Base-by-base conservation (phyloP, 2,113 vertebrate genomes). In the Chinchilla lanigera region DNA sequence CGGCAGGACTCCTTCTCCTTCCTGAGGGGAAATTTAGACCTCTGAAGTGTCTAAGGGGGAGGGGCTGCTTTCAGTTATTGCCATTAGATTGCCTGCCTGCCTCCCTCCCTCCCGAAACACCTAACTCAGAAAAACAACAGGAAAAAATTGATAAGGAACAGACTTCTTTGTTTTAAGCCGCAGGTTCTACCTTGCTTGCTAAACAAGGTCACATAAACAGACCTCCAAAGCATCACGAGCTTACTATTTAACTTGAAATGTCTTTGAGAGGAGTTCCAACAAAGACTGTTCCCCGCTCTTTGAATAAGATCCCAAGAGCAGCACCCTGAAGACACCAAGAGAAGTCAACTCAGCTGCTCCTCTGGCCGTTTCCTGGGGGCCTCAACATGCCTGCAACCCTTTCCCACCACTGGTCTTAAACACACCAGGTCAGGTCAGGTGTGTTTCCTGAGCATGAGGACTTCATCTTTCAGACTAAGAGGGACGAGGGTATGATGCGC, bases 41-140 rank as follows among this genome's bases (percentile, higher is more conserved):
- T 84, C 75, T 67, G 1, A 0, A 84, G 77, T 67, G 2, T 54
- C 30, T 47, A 33, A 30, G 38, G 4, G 84, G 33, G 41, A 95
- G 17, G 65, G 8, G 6, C 52, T 95, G 77, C 60, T 93, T 97
- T 92, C 58, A 82, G 52, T 95, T 77, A 89, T 90, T 84, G 83
- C 26, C 80, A 85, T 77, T 86, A 80, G 28, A 13, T 60, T 60
- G 47, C 81, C 41, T 86, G 47, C 81, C 41, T 86, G 33, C 71
- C 12, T 28, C 71, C 73, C 58, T 87, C 17, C n/a, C 44, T 94
- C 28, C 22, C 52, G n/a, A 89, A 88, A 94, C 35, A 83, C 22
- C 28, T 16, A 65, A 60, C 73, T 85, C 38, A 63, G 44, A 81
- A 65, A 80, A 86, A 75, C 0, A 80, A 56, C 3, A 17, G 4